Conservation (phyloP, 1,140 invertebrate genomes). For the Diprion similis region DNA sequence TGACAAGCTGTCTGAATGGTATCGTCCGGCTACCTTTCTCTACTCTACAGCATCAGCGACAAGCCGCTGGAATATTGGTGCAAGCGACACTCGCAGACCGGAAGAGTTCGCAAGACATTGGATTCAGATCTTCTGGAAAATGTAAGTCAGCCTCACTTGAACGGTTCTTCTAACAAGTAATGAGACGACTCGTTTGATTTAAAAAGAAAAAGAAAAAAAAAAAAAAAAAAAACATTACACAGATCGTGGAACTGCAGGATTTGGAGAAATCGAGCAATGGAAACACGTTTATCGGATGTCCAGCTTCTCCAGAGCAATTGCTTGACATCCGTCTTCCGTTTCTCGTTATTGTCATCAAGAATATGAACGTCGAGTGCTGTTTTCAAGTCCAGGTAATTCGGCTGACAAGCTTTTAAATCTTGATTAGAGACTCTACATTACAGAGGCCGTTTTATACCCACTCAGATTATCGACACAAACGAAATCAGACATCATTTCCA, state of each 20-base stretch:
- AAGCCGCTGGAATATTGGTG: slow-evolving; percentile 47
- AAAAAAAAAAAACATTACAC: neutral
- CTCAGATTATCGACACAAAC: slow-evolving; percentile 24
- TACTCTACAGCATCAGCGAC: slow-evolving; percentile 39
- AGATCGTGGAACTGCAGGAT: slow-evolving; percentile 48
- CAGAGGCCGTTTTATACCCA: neutral
- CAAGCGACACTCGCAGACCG: slow-evolving; percentile 38
- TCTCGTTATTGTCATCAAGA: slow-evolving; percentile 45
- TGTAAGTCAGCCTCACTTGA: slow-evolving; percentile 28
- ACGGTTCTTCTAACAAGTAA: no score
- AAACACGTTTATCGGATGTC: slow-evolving; percentile 43
- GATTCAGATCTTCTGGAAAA: slow-evolving; percentile 45
- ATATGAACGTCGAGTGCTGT: slow-evolving; percentile 27
- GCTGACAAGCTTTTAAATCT: no score
- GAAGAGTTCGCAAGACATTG: slow-evolving; percentile 35
- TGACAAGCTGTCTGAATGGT: slow-evolving; percentile 33
- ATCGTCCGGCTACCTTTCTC: slow-evolving; percentile 36
- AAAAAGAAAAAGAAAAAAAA: no score
- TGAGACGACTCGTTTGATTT: no score
- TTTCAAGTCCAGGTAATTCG: slow-evolving; percentile 42
- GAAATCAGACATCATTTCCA: slow-evolving; percentile 27
- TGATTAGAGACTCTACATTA: neutral
- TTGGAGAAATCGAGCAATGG: slow-evolving; percentile 28
- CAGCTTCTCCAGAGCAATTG: slow-evolving; percentile 29
- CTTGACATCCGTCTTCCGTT: slow-evolving; percentile 40